Conservation (phyloP, 2,888 invertebrate genomes). For the Phlogophora meticulosa region DNA sequence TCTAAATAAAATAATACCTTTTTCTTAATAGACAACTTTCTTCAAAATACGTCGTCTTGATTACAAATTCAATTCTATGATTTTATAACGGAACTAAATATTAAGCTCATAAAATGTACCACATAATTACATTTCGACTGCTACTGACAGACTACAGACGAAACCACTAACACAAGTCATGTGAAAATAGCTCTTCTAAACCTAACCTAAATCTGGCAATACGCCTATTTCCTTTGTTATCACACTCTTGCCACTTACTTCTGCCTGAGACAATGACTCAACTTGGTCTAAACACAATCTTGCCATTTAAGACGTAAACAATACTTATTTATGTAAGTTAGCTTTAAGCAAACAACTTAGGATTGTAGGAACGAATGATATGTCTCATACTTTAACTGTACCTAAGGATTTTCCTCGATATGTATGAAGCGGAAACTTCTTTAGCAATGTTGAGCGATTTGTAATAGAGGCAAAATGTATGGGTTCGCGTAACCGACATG, state of each 20-base stretch:
- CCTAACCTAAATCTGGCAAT: background rate
- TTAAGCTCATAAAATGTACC: too few species aligned
- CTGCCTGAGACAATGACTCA: background rate
- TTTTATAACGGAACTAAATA: background rate
- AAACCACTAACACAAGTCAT: background rate
- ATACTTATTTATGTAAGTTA: constrained; percentile 57
- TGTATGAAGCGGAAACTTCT: too few species aligned
- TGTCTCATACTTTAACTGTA: background rate
- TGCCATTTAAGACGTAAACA: constrained; percentile 56
- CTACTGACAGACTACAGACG: too few species aligned
- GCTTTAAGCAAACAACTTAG: constrained; percentile 50
- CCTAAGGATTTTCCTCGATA: too few species aligned
- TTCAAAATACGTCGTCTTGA: background rate
- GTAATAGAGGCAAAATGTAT: too few species aligned
- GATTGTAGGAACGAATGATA: constrained; percentile 37
- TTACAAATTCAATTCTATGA: background rate
- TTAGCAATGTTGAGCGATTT: too few species aligned
- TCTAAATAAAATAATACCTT: background rate
- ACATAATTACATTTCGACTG: background rate
- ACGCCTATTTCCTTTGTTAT: background rate
- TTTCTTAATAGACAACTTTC: background rate
- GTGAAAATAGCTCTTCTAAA: background rate
- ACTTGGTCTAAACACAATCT: constrained; percentile 40
- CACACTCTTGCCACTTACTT: constrained; percentile 7
- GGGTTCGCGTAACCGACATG: too few species aligned